Evolutionary conservation across 2,797 vertebrate genomes (phyloP), one percentile per base, ranked within the genome.

Genomic region (Acanthurus lineatus): DNA sequence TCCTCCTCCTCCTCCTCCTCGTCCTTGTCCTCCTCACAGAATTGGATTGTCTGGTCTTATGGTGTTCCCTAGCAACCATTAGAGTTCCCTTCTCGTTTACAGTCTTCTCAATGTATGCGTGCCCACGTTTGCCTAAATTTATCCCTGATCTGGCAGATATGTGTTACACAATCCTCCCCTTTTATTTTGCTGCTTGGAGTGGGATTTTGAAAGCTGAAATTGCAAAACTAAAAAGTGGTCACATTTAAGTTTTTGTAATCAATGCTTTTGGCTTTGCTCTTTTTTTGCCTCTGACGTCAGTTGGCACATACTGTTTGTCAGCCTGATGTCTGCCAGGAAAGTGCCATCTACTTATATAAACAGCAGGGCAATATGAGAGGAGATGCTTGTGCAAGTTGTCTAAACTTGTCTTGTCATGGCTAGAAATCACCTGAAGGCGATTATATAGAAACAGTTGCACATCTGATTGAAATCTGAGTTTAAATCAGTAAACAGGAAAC

Each of bases 31-130:
- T 84, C 72, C 73, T 80, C 67, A 47, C 72, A 76, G 59, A 76
- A 54, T 51, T 59, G 45, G 69, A 83, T 81, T 25, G 76, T 88
- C 80, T 88, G 77, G 83, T 77, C 57, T 83, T 72, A 74, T 77
- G 85, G 64, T 86, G 91, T 93, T 94, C 77, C 93, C 89, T 92
- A 93, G 93, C 93, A 94, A 95, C 93, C 45, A 48, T 71, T 73
- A 76, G 81, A 82, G 32, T 61, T 73, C 69, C 75, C 65, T 19
- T 76, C 82, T 86, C 59, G 10, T 83, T 88, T 86, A 84, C 83
- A 85, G 82, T 84, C 81, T 70, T 79, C 56, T 86, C 73, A 84
- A 84, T 76, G 79, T 88, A 78, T 76, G 72, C 60, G 48, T 65
- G 81, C 86, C 89, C 86, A 88, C 85, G 66, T 85, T 86, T 68